phyloP scores from a whole-genome alignment of 2,888 invertebrate species.

The Drosophila tanythrix region DNA sequence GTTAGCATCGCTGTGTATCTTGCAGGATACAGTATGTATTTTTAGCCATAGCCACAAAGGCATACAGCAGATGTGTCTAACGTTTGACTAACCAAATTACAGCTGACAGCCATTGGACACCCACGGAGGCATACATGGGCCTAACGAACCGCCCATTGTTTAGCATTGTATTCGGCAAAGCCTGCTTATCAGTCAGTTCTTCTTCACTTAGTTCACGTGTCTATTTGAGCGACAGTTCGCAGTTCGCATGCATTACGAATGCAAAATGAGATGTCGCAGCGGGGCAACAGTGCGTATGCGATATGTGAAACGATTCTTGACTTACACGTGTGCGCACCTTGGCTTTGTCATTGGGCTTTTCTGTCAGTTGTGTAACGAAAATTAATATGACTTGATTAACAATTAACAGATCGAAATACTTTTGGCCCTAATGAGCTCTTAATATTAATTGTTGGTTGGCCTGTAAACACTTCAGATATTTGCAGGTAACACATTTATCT shows the following conservation, averaged over 20 bases:
- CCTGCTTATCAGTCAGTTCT: constrained; percentile 42
- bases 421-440: constrained; percentile 7
- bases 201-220: constrained; percentile 31
- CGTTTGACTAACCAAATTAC: constrained; percentile 72
- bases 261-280: constrained; percentile 31
- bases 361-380: constrained; percentile 5
- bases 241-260: constrained; percentile 24
- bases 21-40: constrained; percentile 42
- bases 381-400: constrained; percentile 1
- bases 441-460: background rate
- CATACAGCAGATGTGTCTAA: constrained; percentile 61
- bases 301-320: constrained; percentile 45
- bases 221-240: constrained; percentile 46
- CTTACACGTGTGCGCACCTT: constrained; percentile 24
- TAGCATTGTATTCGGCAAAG: constrained; percentile 9
- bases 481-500: background rate
- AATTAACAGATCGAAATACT: constrained; percentile 14
- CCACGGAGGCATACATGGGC: constrained; percentile 23
- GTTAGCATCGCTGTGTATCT: constrained; percentile 47
- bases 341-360: constrained; percentile 7
- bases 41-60: constrained; percentile 47
- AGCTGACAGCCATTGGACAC: constrained; percentile 47
- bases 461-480: background rate
- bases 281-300: constrained; percentile 61
- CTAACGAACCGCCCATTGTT: constrained; percentile 23